Evolutionary conservation across 2,113 vertebrate genomes (phyloP), one percentile per base, ranked within the genome.

Genomic region (Siniperca chuatsi): DNA sequence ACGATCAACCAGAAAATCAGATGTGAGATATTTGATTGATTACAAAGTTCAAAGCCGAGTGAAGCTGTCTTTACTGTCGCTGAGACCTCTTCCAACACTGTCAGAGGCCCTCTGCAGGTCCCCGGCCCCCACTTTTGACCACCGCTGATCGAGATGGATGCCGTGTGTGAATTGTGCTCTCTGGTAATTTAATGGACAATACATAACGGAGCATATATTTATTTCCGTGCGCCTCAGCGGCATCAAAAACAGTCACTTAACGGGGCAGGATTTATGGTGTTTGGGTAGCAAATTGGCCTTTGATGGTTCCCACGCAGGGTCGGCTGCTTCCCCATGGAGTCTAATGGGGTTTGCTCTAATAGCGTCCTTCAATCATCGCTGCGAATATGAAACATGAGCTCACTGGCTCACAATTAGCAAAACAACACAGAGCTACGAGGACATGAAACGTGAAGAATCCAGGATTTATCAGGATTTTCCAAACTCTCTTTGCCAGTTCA

Each of bases 191-290:
- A 89, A 73, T 18, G 72, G 79, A 87, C 85, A 10, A 89, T 75
- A 62, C 65, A 62, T 82, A 91, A 73, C 85, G 0, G 60, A 77
- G 84, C 46, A 25, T 48, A 4, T 78, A 89, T 91, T 85, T 85
- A 75, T 85, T 82, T 61, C 75, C 9, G 18, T 0, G 57, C 15
- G 48, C 78, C 84, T 65, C 89, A 62, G 82, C 65, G 1, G 86
- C 83, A 84, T 93, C 89, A 92, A 77, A 92, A 92, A 90, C 90
- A 85, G 88, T 81, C 93, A 88, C 83, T 92, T 94, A 93, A 75
- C 83, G 21, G 62, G 15, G 35, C 65, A 75, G 78, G 88, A 94
- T 92, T 90, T 82, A 94, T 93, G 92, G 84, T 77, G 92, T 88
- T 89, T 89, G 92, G 61, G 61, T 5, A 70, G 90, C 90, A 91